Conservation (phyloP, 92 coral and sea anemone species). For the Epizoanthus illoricatus region DNA sequence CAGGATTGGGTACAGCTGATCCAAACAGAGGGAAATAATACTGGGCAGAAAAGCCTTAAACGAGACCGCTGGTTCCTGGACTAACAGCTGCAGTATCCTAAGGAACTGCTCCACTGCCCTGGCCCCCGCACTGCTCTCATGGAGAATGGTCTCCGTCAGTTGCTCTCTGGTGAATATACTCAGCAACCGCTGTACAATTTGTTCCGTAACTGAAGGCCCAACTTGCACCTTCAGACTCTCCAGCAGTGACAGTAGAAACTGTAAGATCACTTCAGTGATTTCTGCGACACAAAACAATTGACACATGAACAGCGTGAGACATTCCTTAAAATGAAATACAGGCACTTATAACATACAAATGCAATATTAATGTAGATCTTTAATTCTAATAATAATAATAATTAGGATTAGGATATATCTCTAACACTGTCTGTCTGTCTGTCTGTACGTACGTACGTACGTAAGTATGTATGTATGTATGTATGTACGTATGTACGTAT, state of each 20-base stretch:
- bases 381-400: background rate
- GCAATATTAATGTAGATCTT: background rate
- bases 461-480: too few relatives aligned
- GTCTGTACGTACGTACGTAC: too few relatives aligned
- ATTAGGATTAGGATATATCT: too few relatives aligned
- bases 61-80: slow-evolving; percentile 92
- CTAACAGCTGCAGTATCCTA: slow-evolving; percentile 83
- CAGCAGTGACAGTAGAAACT: slow-evolving; percentile 82
- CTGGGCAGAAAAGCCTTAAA: slow-evolving; percentile 91
- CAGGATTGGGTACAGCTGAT: slow-evolving; percentile 87
- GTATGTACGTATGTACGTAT: too few relatives aligned
- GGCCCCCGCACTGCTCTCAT: slow-evolving; percentile 90
- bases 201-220: slow-evolving; percentile 89
- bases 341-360: background rate
- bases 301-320: background rate
- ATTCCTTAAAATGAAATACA: too few relatives aligned
- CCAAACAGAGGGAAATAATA: slow-evolving; percentile 91
- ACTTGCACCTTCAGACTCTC: slow-evolving; percentile 87
- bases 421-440: too few relatives aligned
- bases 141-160: slow-evolving; percentile 81
- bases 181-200: slow-evolving; percentile 86
- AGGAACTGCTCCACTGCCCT: slow-evolving; percentile 90
- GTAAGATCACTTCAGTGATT: slow-evolving; percentile 84
- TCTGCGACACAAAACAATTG: slow-evolving; percentile 45
- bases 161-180: slow-evolving; percentile 85